Evolutionary conservation across 2,797 vertebrate species (phyloP).

Genomic region (Denticeps clupeoides): DNA sequence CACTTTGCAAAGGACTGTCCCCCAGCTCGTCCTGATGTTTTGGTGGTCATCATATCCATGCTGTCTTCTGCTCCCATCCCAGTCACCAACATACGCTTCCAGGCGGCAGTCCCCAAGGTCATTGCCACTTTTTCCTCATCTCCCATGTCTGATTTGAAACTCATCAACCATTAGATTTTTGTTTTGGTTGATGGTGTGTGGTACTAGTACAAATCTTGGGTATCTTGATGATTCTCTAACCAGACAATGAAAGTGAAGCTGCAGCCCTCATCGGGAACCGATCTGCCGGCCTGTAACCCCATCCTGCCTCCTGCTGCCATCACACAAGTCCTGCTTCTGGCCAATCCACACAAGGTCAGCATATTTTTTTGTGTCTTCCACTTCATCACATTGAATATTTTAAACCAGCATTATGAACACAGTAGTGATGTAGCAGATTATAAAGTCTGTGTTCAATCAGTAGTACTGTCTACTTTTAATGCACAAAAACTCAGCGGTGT

Average conservation of each 20-base stretch:
- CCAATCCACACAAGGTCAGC: slow-evolving; percentile 87
- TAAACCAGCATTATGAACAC: neutral
- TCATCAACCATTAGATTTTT: too few species aligned
- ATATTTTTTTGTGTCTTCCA: neutral
- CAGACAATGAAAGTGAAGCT: slow-evolving; percentile 94
- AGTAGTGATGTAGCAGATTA: too few species aligned
- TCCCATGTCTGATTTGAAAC: too few species aligned
- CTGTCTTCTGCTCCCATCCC: slow-evolving; percentile 83
- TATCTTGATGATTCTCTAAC: neutral
- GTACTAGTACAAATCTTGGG: neutral
- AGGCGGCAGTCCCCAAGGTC: slow-evolving; percentile 95
- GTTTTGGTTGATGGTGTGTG: too few species aligned
- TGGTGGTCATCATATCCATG: slow-evolving; percentile 97
- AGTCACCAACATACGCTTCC: slow-evolving; percentile 85
- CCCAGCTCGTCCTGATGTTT: slow-evolving; percentile 72
- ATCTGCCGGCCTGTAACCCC: slow-evolving; percentile 88
- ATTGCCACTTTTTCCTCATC: slow-evolving; percentile 2
- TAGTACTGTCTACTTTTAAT: neutral
- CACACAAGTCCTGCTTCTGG: slow-evolving; percentile 88
- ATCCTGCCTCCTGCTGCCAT: slow-evolving; percentile 83
- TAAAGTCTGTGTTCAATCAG: neutral
- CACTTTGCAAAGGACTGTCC: slow-evolving; percentile 84
- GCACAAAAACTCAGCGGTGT: too few species aligned
- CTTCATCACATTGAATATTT: neutral
- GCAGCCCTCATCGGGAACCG: slow-evolving; percentile 82